These are phyloP conservation scores for Drosophila grimshawi DNA, from an alignment of 1,140 invertebrate genomes.

Conservation along the genomic window DNA sequence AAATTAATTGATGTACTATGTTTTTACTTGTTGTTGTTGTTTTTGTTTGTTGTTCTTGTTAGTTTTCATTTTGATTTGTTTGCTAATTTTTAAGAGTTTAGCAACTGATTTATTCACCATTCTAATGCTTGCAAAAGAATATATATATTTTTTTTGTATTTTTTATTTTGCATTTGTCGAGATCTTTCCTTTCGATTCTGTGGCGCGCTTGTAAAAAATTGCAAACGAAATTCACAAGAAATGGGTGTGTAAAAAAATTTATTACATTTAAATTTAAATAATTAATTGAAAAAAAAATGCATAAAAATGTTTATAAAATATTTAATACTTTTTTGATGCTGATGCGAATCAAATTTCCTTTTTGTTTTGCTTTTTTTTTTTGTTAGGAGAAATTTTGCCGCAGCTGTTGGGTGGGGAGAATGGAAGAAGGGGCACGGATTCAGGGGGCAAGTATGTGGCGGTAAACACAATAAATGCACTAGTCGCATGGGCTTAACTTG, in stretches of 20 bases:
- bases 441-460: slow-evolving; percentile 31
- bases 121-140: slow-evolving; percentile 29
- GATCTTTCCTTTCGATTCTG: slow-evolving; percentile 59
- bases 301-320: slow-evolving; percentile 43
- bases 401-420: neutral
- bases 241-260: slow-evolving; percentile 31
- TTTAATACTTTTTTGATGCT: slow-evolving; percentile 52
- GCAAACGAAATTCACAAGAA: slow-evolving; percentile 48
- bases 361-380: neutral
- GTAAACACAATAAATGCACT: slow-evolving; percentile 31
- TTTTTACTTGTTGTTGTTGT: slow-evolving; percentile 29
- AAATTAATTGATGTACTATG: slow-evolving; percentile 29
- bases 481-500: slow-evolving; percentile 37
- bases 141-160: slow-evolving; percentile 9
- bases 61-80: slow-evolving; percentile 53
- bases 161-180: slow-evolving; percentile 61
- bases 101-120: slow-evolving; percentile 38
- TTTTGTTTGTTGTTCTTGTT: slow-evolving; percentile 25
- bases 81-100: slow-evolving; percentile 57
- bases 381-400: slow-evolving; percentile 7
- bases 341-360: slow-evolving; percentile 9
- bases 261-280: slow-evolving; percentile 27
- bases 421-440: neutral
- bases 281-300: slow-evolving; percentile 24
- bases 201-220: slow-evolving; percentile 51